A percentile compares a stretch with the other conserved stretches of the same genome.
phyloP scores from a whole-genome alignment of 2,113 vertebrate species.

The Seriola quinqueradiata region DNA sequence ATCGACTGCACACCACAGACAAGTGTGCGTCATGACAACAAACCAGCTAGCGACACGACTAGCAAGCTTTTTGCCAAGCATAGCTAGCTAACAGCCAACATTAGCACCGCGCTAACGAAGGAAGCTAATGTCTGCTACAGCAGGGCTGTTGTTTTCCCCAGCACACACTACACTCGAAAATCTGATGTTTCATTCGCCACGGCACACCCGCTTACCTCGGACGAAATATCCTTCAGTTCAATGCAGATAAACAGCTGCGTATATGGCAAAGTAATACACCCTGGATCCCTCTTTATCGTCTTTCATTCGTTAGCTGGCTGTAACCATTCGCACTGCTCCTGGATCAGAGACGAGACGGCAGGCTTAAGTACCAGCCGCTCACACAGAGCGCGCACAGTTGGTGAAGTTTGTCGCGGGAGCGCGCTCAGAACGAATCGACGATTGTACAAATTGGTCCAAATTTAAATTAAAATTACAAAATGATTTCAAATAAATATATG shows the following conservation, averaged over 20 bases:
- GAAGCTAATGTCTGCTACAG: constrained; percentile 72
- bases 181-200: constrained; percentile 10
- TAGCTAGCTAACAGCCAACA: constrained; percentile 24
- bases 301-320: constrained; percentile 65
- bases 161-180: constrained; percentile 54
- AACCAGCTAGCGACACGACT: constrained; percentile 34
- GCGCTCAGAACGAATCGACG: constrained; percentile 64
- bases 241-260: constrained; percentile 8
- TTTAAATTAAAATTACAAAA: neutral
- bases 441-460: neutral
- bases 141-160: constrained; percentile 69
- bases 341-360: constrained; percentile 73
- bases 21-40: neutral
- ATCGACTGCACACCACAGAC: neutral
- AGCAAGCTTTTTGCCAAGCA: neutral
- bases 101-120: constrained; percentile 68
- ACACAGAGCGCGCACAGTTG: constrained; percentile 76
- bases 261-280: constrained; percentile 15
- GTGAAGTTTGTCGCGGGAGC: constrained; percentile 76
- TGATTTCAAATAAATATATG: neutral
- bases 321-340: constrained; percentile 70
- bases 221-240: constrained; percentile 65
- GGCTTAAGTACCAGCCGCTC: constrained; percentile 78
- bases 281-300: constrained; percentile 39
- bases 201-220: constrained; percentile 75